A percentile compares a stretch with the other conserved stretches of the same genome.
phyloP scores from a whole-genome alignment of 2,888 invertebrate genomes.

The Acleris literana region DNA sequence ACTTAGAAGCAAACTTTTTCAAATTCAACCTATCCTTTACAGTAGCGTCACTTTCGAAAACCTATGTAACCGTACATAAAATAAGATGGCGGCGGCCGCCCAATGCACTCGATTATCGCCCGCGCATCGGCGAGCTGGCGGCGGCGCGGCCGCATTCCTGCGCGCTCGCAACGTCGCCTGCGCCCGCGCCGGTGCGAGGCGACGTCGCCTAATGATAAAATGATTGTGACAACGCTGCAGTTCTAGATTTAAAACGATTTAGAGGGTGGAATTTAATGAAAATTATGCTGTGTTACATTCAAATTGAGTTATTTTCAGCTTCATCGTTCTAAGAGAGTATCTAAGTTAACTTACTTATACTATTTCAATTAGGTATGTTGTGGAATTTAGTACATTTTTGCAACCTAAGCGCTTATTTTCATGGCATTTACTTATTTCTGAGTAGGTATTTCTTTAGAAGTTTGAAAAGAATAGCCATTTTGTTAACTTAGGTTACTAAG shows the following conservation, averaged over 20 bases:
- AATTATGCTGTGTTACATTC: no score
- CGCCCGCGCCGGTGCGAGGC: slow-evolving; percentile 58
- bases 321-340: no score
- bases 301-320: no score
- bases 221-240: slow-evolving; percentile 54
- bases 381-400: no score
- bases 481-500: no score
- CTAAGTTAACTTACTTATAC: no score
- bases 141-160: slow-evolving; percentile 76
- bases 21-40: slow-evolving; percentile 9
- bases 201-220: slow-evolving; percentile 67
- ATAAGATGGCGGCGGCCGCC: slow-evolving; percentile 74
- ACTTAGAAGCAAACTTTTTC: no score
- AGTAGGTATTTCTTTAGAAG: no score
- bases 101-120: slow-evolving; percentile 76
- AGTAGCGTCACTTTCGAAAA: slow-evolving; percentile 35
- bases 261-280: neutral
- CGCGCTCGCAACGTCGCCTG: slow-evolving; percentile 69
- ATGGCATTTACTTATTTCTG: no score
- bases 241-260: slow-evolving; percentile 4
- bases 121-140: slow-evolving; percentile 69
- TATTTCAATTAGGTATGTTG: no score
- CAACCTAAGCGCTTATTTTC: no score
- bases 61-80: slow-evolving; percentile 51
- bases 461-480: no score